Base-by-base conservation (phyloP, 2,113 vertebrate species). In the Oreochromis tanganicae region DNA sequence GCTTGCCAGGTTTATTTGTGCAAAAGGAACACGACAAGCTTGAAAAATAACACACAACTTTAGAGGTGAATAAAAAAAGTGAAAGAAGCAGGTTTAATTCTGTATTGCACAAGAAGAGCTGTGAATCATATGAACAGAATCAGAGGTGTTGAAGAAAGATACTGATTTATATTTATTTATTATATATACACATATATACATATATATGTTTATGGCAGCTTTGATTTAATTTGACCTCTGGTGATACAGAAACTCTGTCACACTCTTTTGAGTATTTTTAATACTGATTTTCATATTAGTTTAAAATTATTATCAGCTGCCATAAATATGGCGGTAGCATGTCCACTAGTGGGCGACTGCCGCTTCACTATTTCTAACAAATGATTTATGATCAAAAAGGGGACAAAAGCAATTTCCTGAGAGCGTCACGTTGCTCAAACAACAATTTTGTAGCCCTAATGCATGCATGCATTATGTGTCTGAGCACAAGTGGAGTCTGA, bases 331-430 rank as follows among this genome's bases (percentile, higher is more conserved):
- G 41, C 46, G 46, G 83, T 85, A 92, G 16, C 29, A 34, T 79
- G 87, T 89, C 91, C 93, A 89, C 91, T 93, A 94, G 92, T 92
- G 80, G 92, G 85, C 89, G 87, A 89, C 85, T 82, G 27, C 55
- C 27, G n/a, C 59, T 57, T 83, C 14, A 38, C 32, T 38, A 29
- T 21, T 54, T 46, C 21, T 52, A 59, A 68, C 13, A 55, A n/a
- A 50, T 55, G 7, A 85, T 55, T 66, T 57, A 57, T 82, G 17
- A 4, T 55, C 59, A 63, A 13, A 43, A 80, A 54, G 27, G 54
- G 9, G 9, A 80, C 12, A 90, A 82, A 87, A 71, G 38, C 43
- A 78, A 21, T 52, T 85, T 54, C 3, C 29, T 57, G 34, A 82
- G 36, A 61, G 27, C 8, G 21, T 66, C 46, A 4, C 73, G 21